phyloP scores from a whole-genome alignment of 1,140 invertebrate species.

The Tenebrio molitor region DNA sequence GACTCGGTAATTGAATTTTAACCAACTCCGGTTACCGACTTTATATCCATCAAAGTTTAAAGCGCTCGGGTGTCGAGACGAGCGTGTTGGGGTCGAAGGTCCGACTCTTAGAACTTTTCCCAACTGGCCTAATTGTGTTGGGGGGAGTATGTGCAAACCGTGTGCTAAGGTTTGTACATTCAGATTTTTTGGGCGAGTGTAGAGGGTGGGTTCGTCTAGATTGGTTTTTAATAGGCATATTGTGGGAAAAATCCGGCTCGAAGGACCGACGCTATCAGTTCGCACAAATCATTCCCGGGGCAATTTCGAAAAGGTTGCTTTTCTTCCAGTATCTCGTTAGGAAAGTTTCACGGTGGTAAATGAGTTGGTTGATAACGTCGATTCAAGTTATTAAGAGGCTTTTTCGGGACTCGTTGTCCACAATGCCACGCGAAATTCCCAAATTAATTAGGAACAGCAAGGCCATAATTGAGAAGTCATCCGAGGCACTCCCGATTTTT shows the following conservation, averaged over 20 bases:
- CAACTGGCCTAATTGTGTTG: too few relatives aligned
- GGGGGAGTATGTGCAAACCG: too few relatives aligned
- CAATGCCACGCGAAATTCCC: too few relatives aligned
- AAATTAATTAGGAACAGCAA: conserved; percentile 23
- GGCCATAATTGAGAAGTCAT: conserved; percentile 21
- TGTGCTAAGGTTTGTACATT: too few relatives aligned
- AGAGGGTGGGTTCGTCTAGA: too few relatives aligned
- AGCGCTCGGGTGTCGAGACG: too few relatives aligned
- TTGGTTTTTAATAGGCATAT: background rate
- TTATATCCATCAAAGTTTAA: too few relatives aligned
- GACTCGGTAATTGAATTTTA: too few relatives aligned
- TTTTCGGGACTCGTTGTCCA: background rate
- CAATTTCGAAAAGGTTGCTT: conserved; percentile 23
- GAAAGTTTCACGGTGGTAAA: conserved; percentile 34
- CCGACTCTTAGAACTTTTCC: too few relatives aligned
- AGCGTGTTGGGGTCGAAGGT: too few relatives aligned
- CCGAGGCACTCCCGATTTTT: conserved; percentile 11
- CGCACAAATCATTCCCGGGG: conserved; percentile 26
- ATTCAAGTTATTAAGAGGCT: conserved; percentile 34
- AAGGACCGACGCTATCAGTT: conserved; percentile 15
- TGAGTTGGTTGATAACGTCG: conserved; percentile 33
- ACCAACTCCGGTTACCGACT: too few relatives aligned
- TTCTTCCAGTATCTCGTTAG: conserved; percentile 34
- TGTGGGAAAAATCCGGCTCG: background rate
- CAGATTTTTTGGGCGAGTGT: too few relatives aligned